phyloP scores from a whole-genome alignment of 1,140 invertebrate species.

The Coptotermes formosanus region DNA sequence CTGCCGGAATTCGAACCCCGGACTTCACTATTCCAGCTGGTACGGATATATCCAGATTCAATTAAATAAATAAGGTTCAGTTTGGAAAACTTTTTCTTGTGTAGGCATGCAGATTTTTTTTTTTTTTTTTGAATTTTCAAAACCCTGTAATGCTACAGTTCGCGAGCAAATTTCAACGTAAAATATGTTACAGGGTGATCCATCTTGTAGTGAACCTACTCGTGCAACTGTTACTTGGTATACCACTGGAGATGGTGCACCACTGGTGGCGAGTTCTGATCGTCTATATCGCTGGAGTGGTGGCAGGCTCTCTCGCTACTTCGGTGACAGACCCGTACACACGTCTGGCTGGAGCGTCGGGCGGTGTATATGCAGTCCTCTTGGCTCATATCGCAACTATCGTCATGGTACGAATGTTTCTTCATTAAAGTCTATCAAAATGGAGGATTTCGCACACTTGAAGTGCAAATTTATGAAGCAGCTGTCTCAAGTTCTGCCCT shows the following conservation, averaged over 20 bases:
- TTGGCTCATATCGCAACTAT: slow-evolving; percentile 83
- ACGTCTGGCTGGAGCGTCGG: slow-evolving; percentile 90
- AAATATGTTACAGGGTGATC: slow-evolving; percentile 46
- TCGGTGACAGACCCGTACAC: slow-evolving; percentile 84
- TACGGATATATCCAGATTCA: neutral
- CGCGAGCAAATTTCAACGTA: slow-evolving; percentile 27
- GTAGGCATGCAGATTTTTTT: neutral
- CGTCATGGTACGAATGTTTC: slow-evolving; percentile 50
- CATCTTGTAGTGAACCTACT: slow-evolving; percentile 90
- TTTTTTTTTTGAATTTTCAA: neutral
- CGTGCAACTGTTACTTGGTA: slow-evolving; percentile 89
- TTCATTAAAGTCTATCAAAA: too few species aligned
- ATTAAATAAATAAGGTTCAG: neutral
- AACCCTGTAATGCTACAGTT: too few species aligned
- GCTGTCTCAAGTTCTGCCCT: too few species aligned
- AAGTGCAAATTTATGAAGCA: too few species aligned
- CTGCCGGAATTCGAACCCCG: too few species aligned
- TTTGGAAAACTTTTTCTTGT: neutral
- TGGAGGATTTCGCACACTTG: too few species aligned
- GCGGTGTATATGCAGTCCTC: slow-evolving; percentile 93
- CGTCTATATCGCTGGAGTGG: slow-evolving; percentile 69
- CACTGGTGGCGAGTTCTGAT: slow-evolving; percentile 85
- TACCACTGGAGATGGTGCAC: slow-evolving; percentile 94
- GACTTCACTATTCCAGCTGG: too few species aligned
- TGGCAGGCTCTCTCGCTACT: slow-evolving; percentile 83